These are phyloP conservation scores for Meiosimyza platycephala DNA, from an alignment of 2,888 invertebrate genomes.

Conservation along the genomic window DNA sequence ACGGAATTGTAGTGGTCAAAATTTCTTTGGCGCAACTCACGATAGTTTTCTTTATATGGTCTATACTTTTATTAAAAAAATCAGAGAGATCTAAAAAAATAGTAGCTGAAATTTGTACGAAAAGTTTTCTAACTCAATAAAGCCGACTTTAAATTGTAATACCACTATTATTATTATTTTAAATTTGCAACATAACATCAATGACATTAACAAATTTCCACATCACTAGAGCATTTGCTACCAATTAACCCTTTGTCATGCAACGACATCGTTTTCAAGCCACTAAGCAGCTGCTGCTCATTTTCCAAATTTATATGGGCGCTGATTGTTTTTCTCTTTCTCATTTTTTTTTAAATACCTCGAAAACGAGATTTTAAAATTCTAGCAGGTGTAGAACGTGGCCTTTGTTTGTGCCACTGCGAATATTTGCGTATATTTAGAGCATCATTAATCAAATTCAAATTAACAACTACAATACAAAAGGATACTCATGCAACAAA, in stretches of 20 bases:
- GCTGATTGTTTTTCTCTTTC: not conserved
- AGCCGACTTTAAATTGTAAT: too few species aligned
- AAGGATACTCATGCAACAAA: conserved; percentile 32
- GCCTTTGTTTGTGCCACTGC: conserved; percentile 15
- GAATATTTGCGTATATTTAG: conserved; percentile 38
- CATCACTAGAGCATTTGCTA: conserved; percentile 11
- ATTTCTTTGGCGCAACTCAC: too few species aligned
- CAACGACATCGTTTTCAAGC: not conserved
- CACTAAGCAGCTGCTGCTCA: conserved; percentile 34
- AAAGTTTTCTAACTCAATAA: too few species aligned
- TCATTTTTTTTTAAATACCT: not conserved
- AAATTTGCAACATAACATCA: too few species aligned
- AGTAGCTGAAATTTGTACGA: too few species aligned
- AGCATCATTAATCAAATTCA: conserved; percentile 62
- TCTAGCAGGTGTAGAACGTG: conserved; percentile 40
- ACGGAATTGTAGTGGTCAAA: too few species aligned
- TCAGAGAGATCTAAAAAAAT: too few species aligned
- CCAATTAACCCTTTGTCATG: conserved; percentile 16
- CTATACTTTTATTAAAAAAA: not conserved
- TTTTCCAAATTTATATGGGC: conserved; percentile 9
- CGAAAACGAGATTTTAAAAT: conserved; percentile 32
- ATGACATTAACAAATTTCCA: conserved; percentile 8
- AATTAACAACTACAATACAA: conserved; percentile 53
- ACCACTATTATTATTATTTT: too few species aligned
- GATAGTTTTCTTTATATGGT: too few species aligned